Percentiles rank a stretch among this genome's conserved stretches.
These are phyloP conservation scores for Melanargia galathea DNA, from an alignment of 2,888 invertebrate species.

Conservation along the genomic window DNA sequence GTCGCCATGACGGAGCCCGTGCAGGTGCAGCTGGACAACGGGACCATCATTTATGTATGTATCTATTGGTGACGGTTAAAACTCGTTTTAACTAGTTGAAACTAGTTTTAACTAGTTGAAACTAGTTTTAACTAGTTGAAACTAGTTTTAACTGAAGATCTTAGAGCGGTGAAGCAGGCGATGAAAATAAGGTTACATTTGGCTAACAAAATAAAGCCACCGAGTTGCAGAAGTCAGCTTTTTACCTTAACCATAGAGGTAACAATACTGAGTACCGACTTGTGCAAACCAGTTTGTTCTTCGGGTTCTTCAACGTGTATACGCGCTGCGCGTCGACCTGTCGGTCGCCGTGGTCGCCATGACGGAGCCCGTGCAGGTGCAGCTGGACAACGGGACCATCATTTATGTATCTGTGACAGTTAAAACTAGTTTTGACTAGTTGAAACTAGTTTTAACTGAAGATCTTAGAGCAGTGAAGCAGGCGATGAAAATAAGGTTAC, in stretches of 20 bases:
- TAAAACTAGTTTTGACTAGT: not conserved
- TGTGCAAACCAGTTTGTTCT: too few species aligned
- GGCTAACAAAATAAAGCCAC: too few species aligned
- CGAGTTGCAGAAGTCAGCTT: too few species aligned
- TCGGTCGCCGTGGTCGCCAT: slow-evolving; percentile 97
- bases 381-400: slow-evolving; percentile 84
- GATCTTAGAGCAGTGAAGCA: too few species aligned
- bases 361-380: slow-evolving; percentile 87
- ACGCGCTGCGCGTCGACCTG: slow-evolving; percentile 92
- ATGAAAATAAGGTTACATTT: too few species aligned
- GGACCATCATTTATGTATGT: slow-evolving; percentile 83
- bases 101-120: not conserved
- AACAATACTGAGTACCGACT: too few species aligned
- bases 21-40: slow-evolving; percentile 83
- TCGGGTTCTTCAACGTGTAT: slow-evolving; percentile 93
- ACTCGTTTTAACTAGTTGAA: not conserved
- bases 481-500: too few species aligned
- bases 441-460: too few species aligned
- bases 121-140: not conserved
- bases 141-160: too few species aligned
- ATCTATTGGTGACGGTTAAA: not conserved
- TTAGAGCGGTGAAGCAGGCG: too few species aligned
- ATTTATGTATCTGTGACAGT: slow-evolving; percentile 76
- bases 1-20: slow-evolving; percentile 94
- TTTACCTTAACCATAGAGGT: too few species aligned